Percentiles rank a stretch among this genome's conserved stretches.
Evolutionary conservation across 2,797 vertebrate species (phyloP).

Genomic region (Trematomus bernacchii): DNA sequence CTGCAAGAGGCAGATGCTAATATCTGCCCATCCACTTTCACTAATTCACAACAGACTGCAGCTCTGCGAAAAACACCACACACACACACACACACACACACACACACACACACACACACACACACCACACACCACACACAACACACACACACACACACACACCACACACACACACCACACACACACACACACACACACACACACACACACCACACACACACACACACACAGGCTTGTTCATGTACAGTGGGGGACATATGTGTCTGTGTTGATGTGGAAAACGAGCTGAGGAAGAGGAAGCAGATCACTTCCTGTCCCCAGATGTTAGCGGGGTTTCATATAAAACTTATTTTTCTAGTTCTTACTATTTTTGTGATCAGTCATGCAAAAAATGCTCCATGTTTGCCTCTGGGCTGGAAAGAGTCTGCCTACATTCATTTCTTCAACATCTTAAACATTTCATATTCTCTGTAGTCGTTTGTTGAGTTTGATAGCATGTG

Average conservation of each 20-base stretch:
- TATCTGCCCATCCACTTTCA: conserved; percentile 31
- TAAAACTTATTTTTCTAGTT: background rate
- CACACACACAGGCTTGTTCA: conserved; percentile 4
- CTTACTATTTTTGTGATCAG: background rate
- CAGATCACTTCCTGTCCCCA: conserved; percentile 23
- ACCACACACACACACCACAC: too few species aligned
- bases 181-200: too few species aligned
- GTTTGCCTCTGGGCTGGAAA: background rate
- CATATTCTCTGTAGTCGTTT: background rate
- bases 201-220: background rate
- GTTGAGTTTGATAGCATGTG: too few species aligned
- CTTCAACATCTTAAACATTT: background rate
- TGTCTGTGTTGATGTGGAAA: conserved; percentile 15
- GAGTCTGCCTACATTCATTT: background rate
- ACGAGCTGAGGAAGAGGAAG: conserved; percentile 2
- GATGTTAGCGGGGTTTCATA: background rate
- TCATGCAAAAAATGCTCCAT: background rate
- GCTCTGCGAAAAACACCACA: background rate
- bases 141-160: too few species aligned
- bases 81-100: conserved; percentile 1
- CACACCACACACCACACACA: background rate
- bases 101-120: background rate
- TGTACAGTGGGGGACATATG: background rate
- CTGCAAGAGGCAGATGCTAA: conserved; percentile 34
- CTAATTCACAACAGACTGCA: conserved; percentile 34